Base-by-base conservation (phyloP, 1,140 invertebrate species). In the Orussus abietinus region DNA sequence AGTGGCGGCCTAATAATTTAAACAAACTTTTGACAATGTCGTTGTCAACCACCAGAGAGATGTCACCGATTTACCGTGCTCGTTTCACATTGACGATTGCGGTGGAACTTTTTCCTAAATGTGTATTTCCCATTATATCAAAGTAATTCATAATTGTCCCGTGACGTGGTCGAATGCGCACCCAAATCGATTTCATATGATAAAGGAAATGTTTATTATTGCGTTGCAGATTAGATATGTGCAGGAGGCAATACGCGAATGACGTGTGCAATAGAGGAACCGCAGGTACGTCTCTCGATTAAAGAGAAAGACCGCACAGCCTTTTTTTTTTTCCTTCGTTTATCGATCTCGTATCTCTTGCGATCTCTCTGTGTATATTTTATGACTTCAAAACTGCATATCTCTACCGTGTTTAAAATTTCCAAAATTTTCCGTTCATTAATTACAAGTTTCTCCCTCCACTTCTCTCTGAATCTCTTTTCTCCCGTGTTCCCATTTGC, bases 261-360 rank as follows among this genome's bases (percentile, higher is more conserved):
- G 91, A 92, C 77, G 84, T 86, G 76, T 95, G 92, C 87, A 95
- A 95, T 85, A 84, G 91, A 80, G 92, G 92, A 78, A 96, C 92
- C 60, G 92, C 92, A 90, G 92, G 90, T 93, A 91, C 77, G 79
- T 81, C 65, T 65, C 52, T 62, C 54, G 53, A 38, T 34, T 45
- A 15, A 36, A 46, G 29, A 10, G 40, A 21, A 35, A 38, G 13
- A 20, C 20, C 22, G 22, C 6, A 25, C n/a, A 25, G n/a, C 15
- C 18, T 7, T n/a, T 12, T 25, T 14, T 11, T 38, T 6, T 15
- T 21, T 35, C 26, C n/a, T 34, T 14, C 26, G 11, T 42, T 10
- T 42, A 22, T 28, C 26, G 32, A 42, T 35, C 40, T 42, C 29
- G 22, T 22, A 6, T 25, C 22, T 25, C 22, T 25, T 25, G 6